These are phyloP conservation scores for Ophraella communa DNA, from an alignment of 2,888 invertebrate species.

Conservation along the genomic window DNA sequence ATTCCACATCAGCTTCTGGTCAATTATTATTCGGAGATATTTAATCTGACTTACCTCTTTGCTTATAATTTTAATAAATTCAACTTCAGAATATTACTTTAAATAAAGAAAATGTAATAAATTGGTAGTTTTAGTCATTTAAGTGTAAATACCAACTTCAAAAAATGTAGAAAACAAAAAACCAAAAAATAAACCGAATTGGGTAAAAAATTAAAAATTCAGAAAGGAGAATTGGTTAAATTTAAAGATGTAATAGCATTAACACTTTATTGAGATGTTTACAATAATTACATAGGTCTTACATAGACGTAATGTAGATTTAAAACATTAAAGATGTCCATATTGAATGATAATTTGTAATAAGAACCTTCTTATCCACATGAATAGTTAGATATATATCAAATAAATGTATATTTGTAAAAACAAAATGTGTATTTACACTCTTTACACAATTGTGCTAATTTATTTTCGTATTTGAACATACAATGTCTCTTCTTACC, in stretches of 20 bases:
- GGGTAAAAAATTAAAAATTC: too few species aligned
- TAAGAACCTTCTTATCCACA: slow-evolving; percentile 26
- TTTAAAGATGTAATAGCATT: slow-evolving; percentile 33
- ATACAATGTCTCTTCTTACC: slow-evolving; percentile 10
- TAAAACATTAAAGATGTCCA: slow-evolving; percentile 46
- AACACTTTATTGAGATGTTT: slow-evolving; percentile 48
- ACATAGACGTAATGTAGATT: slow-evolving; percentile 46
- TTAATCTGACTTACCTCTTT: too few species aligned
- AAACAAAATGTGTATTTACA: slow-evolving; percentile 55
- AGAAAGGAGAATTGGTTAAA: background rate
- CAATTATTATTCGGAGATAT: too few species aligned
- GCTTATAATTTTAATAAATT: too few species aligned
- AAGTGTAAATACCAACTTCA: too few species aligned
- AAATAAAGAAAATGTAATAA: too few species aligned
- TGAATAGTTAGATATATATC: slow-evolving; percentile 56
- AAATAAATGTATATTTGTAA: slow-evolving; percentile 50
- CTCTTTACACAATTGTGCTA: slow-evolving; percentile 51
- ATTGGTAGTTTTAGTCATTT: too few species aligned
- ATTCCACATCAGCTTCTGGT: too few species aligned
- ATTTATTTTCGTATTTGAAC: background rate
- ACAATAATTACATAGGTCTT: slow-evolving; percentile 46
- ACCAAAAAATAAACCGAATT: too few species aligned
- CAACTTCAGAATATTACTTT: too few species aligned
- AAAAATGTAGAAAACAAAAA: too few species aligned
- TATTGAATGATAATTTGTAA: slow-evolving; percentile 39